Evolutionary conservation across 1,140 invertebrate species (phyloP), one percentile per base, ranked within the genome.

Genomic region (Coptotermes formosanus): DNA sequence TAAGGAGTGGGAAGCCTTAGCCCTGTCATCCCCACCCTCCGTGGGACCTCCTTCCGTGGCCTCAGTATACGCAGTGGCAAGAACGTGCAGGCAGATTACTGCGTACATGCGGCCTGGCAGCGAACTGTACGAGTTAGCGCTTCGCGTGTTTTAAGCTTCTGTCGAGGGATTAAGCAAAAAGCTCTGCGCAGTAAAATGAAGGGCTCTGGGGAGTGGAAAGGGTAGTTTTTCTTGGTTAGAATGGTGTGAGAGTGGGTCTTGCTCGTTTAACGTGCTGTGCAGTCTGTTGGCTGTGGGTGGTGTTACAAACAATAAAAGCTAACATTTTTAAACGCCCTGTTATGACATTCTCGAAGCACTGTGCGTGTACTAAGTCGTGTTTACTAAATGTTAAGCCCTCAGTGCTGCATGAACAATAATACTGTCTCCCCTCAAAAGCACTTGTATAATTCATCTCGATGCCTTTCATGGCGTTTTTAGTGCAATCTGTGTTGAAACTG

Each of bases 101-200:
- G n/a, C n/a, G 30, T 75, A 75, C 64, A 75, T 30, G 25, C 64
- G 64, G 52, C 0, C 19, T 21, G 52, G 19, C 52, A 55, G 19
- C 14, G 64, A 30, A 75, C 8, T 11, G n/a, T 25, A 11, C 11
- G 64, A 75, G n/a, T 75, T 75, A 30, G 25, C n/a, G n/a, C 64
- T 25, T 25, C 64, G 64, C 64, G 64, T 30, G 64, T 16, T 75
- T 30, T 75, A 75, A 75, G 64, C 64, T 30, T 6, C 64, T 75
- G 64, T 30, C 64, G 25, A 75, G 59, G 64, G 64, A 75, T 75
- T 75, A 75, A 30, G 64, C 64, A 75, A 75, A 75, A 75, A 75
- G 64, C 64, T 75, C 64, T 75, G 64, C 64, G n/a, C 64, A 30
- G 59, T 64, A 64, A 64, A 64, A 64, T 64, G 59, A 23, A 64